phyloP scores from a whole-genome alignment of 2,888 invertebrate species.

The Harpagoxenus sublaevis region DNA sequence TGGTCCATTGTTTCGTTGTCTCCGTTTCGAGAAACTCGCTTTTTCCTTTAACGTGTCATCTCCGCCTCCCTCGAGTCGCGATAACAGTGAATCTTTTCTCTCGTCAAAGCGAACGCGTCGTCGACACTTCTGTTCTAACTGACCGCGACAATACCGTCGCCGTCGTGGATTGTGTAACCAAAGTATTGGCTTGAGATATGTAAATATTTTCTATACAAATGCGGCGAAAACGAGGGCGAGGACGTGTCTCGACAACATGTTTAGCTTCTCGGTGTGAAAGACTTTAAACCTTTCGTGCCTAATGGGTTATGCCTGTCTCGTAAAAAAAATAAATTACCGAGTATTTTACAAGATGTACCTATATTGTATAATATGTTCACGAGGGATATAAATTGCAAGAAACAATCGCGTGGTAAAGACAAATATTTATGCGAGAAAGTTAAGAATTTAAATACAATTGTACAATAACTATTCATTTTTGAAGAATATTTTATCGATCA shows the following conservation, averaged over 20 bases:
- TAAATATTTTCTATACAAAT: conserved; percentile 13
- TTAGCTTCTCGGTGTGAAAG: not conserved
- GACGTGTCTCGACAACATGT: not conserved
- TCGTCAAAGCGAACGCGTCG: not conserved
- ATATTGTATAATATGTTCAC: not conserved
- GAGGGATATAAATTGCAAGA: not conserved
- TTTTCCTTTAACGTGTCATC: conserved; percentile 53
- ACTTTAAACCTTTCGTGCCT: not conserved
- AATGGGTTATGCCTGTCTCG: not conserved
- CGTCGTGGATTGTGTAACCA: not conserved
- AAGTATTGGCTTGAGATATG: conserved; percentile 23
- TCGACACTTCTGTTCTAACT: conserved; percentile 35
- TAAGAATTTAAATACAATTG: not conserved
- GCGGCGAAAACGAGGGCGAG: conserved; percentile 24
- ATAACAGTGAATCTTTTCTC: conserved; percentile 51
- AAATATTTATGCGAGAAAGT: not conserved
- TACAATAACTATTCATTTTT: not conserved
- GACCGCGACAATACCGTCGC: not conserved
- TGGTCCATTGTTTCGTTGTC: conserved; percentile 72
- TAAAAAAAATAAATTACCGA: conserved; percentile 1
- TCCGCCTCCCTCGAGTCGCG: conserved; percentile 59
- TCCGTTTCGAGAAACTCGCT: conserved; percentile 67
- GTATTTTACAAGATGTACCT: not conserved
- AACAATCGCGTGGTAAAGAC: not conserved
- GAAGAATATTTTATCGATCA: not conserved